These are phyloP conservation scores for Psittacula echo DNA, from an alignment of 2,797 vertebrate genomes.

Conservation along the genomic window DNA sequence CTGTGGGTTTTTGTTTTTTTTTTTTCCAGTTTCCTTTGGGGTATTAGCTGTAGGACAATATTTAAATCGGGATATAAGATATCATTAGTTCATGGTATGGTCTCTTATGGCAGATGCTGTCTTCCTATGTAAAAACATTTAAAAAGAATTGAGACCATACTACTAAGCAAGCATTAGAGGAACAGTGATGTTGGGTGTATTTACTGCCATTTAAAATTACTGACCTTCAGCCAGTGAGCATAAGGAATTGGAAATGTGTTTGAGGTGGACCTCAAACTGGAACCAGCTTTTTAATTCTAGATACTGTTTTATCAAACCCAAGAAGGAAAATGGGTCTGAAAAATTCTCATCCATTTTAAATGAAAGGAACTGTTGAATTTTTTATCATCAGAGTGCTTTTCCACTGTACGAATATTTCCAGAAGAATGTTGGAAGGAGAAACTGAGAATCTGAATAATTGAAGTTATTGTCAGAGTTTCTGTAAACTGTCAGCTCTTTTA, in stretches of 20 bases:
- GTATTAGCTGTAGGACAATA: background rate
- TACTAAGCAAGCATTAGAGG: background rate
- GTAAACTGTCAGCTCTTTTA: background rate
- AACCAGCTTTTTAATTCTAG: background rate
- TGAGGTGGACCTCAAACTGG: background rate
- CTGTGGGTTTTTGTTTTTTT: accelerated
- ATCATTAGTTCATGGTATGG: background rate
- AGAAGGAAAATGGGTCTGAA: background rate
- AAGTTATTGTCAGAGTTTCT: background rate
- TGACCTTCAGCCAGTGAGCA: background rate
- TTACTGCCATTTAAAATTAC: background rate
- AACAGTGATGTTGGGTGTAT: background rate
- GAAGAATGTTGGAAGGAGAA: background rate
- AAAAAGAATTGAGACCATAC: background rate
- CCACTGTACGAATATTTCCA: background rate
- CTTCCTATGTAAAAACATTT: background rate
- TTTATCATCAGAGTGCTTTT: background rate
- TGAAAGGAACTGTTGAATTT: background rate
- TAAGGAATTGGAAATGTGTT: background rate
- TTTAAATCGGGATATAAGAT: background rate
- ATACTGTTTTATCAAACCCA: background rate
- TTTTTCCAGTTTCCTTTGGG: background rate
- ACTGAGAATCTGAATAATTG: background rate
- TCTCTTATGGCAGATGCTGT: background rate
- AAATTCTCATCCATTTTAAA: background rate